Evolutionary conservation across 2,888 invertebrate species (phyloP).

Genomic region (Tigriopus californicus): DNA sequence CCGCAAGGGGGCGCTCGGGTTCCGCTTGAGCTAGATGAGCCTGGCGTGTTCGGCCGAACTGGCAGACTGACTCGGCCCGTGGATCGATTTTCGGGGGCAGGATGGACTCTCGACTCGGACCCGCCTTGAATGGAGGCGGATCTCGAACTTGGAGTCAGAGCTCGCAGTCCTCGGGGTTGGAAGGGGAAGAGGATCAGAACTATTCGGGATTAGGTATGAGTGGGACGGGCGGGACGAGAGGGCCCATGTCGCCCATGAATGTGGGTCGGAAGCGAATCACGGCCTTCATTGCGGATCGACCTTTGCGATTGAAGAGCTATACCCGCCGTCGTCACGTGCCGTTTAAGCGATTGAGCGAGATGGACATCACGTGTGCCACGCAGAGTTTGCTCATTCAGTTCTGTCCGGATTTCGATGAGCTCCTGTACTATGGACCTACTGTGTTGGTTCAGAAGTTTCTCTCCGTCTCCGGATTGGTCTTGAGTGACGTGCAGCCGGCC

Average conservation of each 20-base stretch:
- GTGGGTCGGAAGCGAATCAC: not conserved
- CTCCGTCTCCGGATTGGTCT: not conserved
- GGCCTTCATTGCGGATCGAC: not conserved
- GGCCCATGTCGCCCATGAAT: not conserved
- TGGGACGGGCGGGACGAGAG: no score
- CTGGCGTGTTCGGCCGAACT: no score
- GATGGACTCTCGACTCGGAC: no score
- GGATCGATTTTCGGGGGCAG: no score
- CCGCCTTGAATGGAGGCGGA: no score
- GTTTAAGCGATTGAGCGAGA: not conserved
- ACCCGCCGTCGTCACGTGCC: slow-evolving; percentile 8
- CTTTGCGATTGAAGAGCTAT: slow-evolving; percentile 4
- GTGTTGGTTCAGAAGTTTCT: not conserved
- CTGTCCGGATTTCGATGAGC: slow-evolving; percentile 1
- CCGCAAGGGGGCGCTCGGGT: no score
- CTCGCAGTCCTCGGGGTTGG: no score
- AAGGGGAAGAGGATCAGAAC: no score
- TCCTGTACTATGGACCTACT: not conserved
- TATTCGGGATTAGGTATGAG: no score
- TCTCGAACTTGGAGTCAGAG: no score
- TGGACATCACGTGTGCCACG: slow-evolving; percentile 1
- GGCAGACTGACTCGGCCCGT: no score
- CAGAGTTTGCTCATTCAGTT: not conserved
- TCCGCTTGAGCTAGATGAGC: no score
- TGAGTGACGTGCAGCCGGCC: not conserved